A percentile compares a stretch with the other conserved stretches of the same genome.
Conservation (phyloP, 2,113 vertebrate species). For the Chaetodon trifascialis region DNA sequence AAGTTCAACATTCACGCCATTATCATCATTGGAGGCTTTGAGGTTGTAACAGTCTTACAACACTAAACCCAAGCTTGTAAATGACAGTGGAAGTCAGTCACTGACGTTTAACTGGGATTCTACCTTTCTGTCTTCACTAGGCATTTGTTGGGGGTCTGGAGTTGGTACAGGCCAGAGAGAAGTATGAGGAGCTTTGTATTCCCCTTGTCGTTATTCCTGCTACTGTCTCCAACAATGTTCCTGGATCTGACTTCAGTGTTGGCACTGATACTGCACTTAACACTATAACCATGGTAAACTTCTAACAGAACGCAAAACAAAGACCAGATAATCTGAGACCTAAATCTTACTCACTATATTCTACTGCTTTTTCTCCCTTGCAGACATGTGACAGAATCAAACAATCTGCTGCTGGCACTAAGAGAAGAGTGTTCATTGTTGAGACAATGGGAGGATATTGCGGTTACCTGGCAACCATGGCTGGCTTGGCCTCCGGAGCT, state of each 20-base stretch:
- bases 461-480: conserved; percentile 96
- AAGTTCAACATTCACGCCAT: conserved; percentile 90
- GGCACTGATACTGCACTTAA: conserved; percentile 93
- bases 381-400: conserved; percentile 96
- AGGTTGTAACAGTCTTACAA: conserved; percentile 75
- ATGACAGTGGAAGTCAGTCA: neutral
- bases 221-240: conserved; percentile 94
- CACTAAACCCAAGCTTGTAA: neutral
- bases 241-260: conserved; percentile 92
- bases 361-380: neutral
- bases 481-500: conserved; percentile 91
- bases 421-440: conserved; percentile 95
- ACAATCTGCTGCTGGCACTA: conserved; percentile 95
- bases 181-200: conserved; percentile 92
- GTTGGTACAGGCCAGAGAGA: conserved; percentile 88
- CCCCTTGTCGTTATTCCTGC: conserved; percentile 90
- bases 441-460: conserved; percentile 98
- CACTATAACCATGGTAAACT: conserved; percentile 86
- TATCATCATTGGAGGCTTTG: conserved; percentile 92
- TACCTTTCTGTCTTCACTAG: conserved; percentile 65
- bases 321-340: neutral
- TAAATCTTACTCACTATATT: neutral
- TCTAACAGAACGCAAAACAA: neutral
- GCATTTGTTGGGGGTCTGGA: conserved; percentile 88
- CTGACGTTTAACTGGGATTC: neutral